Conservation (phyloP, 2,113 vertebrate genomes). For the Poeciliopsis prolifica region DNA sequence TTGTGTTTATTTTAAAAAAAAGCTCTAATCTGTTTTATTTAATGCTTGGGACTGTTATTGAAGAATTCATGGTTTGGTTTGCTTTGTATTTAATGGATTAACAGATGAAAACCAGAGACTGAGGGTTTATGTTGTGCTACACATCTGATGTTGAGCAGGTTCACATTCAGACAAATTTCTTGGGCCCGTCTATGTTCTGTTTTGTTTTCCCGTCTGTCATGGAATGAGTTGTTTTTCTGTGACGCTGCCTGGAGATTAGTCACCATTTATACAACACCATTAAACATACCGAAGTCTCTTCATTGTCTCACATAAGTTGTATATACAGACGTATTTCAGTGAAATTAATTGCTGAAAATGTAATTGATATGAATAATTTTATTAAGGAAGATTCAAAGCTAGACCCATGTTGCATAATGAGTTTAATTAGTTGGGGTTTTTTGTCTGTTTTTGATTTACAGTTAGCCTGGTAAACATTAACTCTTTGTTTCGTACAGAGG, state of each 20-base stretch:
- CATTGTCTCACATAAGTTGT: not conserved
- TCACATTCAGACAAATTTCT: not conserved
- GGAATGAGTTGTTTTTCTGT: not conserved
- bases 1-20: constrained; percentile 14
- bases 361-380: too few relatives aligned
- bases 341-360: too few relatives aligned
- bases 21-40: constrained; percentile 1
- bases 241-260: constrained; percentile 22
- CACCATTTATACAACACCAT: not conserved
- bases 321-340: too few relatives aligned
- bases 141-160: not conserved
- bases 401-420: too few relatives aligned
- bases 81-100: constrained; percentile 11
- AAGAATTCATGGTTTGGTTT: constrained; percentile 19
- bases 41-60: not conserved
- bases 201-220: not conserved
- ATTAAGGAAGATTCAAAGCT: too few relatives aligned
- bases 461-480: too few relatives aligned
- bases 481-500: too few relatives aligned
- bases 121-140: not conserved
- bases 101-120: constrained; percentile 18
- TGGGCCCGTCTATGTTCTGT: not conserved
- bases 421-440: too few relatives aligned
- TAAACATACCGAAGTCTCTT: not conserved
- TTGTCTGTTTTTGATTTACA: too few relatives aligned